Base-by-base conservation (phyloP, 2,797 vertebrate species). In the Dromococcyx pavoninus region DNA sequence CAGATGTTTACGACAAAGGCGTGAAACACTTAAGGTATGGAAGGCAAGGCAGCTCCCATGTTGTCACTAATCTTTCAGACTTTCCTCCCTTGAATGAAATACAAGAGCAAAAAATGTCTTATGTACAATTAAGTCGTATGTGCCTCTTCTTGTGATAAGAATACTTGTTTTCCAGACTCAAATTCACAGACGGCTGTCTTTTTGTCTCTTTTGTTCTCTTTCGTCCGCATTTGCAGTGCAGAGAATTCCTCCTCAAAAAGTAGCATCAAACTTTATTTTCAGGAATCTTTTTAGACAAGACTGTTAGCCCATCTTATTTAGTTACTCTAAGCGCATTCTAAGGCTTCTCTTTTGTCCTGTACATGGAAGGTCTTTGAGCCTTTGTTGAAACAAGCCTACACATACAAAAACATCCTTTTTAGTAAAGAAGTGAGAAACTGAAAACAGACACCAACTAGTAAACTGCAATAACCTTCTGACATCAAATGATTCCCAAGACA, bases 301-400 rank as follows among this genome's bases (percentile, higher is more conserved):
- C 13, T 43, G 61, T 50, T 46, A 93, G 66, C 51, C 80, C 70
- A 70, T 27, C 39, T 64, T 66, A 70, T 41, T 91, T 12, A 2
- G 65, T 66, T 70, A 48, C 54, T 72, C 27, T 54, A 76, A 90
- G 58, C 5, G 32, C 76, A 76, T 88, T 91, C 90, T 28, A 88
- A 64, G 73, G 30, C 51, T 93, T 48, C 22, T 75, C 80, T 84
- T 96, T 92, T 76, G 93, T 83, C 90, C 86, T 84, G 76, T 66
- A 91, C 83, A 78, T n/a, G 81, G 82, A 61, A 91, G 85, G 79
- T 90, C 91, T 95, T 89, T 93, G 86, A 96, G 96, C 76, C 56
- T 92, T 88, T 93, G 86, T 86, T 88, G 88, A 84, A 96, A 91
- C 46, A 91, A 88, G 61, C 25, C 54, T 62, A 58, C 57, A 39